Evolutionary conservation across 2,797 vertebrate genomes (phyloP).

Genomic region (Oryzias dopingdopingensis): DNA sequence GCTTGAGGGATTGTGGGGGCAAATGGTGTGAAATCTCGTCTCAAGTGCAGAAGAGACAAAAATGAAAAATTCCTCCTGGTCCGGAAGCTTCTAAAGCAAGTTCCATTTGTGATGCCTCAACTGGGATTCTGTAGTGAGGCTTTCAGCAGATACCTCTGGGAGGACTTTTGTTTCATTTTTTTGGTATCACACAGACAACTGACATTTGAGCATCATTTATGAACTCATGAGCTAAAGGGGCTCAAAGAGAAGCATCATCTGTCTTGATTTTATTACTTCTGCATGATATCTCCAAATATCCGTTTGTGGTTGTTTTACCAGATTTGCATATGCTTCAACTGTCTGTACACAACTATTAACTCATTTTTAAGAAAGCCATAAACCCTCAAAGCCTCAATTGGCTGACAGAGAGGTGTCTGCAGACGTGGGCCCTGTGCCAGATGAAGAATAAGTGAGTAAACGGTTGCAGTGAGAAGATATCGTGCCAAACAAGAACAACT

Average conservation of each 20-base stretch:
- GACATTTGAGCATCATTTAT: too few species aligned
- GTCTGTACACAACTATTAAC: constrained; percentile 8
- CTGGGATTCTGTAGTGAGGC: too few species aligned
- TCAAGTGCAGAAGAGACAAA: constrained; percentile 56
- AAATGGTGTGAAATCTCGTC: constrained; percentile 72
- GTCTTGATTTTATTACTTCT: background rate
- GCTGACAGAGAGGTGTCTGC: constrained; percentile 62
- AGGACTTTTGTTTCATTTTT: too few species aligned
- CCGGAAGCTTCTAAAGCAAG: constrained; percentile 44
- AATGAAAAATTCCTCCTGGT: constrained; percentile 51
- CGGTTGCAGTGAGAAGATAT: constrained; percentile 58
- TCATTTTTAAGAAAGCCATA: constrained; percentile 46
- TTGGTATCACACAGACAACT: too few species aligned
- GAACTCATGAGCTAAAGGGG: too few species aligned
- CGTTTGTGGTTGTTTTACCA: constrained; percentile 12
- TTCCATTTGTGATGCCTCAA: constrained; percentile 29
- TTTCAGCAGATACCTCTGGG: too few species aligned
- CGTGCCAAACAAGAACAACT: constrained; percentile 69
- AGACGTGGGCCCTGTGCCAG: constrained; percentile 62
- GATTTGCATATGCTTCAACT: constrained; percentile 34
- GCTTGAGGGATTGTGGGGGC: constrained; percentile 15
- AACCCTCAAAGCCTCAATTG: constrained; percentile 60
- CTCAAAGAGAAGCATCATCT: constrained; percentile 1
- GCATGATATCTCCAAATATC: constrained; percentile 12
- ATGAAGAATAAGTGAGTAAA: constrained; percentile 62